Evolutionary conservation across 2,888 invertebrate genomes (phyloP), one percentile per base, ranked within the genome.

Genomic region (Xestia xanthographa): DNA sequence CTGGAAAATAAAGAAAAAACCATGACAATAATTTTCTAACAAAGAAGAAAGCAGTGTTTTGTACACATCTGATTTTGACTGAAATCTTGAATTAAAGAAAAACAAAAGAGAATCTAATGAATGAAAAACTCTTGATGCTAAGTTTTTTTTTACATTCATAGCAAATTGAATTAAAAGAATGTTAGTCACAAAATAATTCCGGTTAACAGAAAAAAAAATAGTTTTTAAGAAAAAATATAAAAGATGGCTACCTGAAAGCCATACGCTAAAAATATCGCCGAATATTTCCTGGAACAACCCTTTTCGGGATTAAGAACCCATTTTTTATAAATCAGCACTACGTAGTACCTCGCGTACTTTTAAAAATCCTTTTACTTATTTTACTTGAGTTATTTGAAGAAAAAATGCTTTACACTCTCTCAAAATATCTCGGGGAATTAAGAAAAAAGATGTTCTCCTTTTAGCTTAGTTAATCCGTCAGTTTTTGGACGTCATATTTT

Each of bases 261-360:
- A 76, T 45, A 79, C 71, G 83, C 82, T 80, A 87, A 88, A 91
- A 90, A 89, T 86, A 83, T 80, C 72, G 81, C 82, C 72, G 75
- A 82, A 69, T 85, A 88, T 90, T 91, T 84, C 87, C 84, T 72
- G 77, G 87, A 88, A 88, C 87, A 91, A 93, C 93, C 93, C 92
- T 93, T 93, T 92, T 91, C 34, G 71, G 92, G 93, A 93, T 93
- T 93, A 93, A 76, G 85, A 81, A 63, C 71, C 84, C 82, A 79
- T 86, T 88, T 90, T 90, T 91, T 88, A 84, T 84, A 79, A 78
- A 86, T 80, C 83, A 82, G 79, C 85, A 85, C 76, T 77, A 80
- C 73, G 60, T 72, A 82, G 73, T 82, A 87, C 79, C 76, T 66
- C 63, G 74, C 68, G 82, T 83, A 87, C 79, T 87, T 84, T 82